Evolutionary conservation across 2,113 vertebrate genomes (phyloP).

Genomic region (Hylia prasina): DNA sequence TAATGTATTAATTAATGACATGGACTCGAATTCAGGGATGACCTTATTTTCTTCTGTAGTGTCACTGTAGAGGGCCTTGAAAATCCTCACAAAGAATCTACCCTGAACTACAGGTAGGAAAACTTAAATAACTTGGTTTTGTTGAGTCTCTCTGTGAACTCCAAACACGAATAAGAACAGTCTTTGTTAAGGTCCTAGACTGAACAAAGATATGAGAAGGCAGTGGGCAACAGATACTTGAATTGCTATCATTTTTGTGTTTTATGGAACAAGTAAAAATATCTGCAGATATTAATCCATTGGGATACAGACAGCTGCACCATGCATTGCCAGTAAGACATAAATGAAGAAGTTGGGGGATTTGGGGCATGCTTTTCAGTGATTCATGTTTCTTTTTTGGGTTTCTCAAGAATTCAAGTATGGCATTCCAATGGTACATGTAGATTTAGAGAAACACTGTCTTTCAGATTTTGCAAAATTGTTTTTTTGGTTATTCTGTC

Average conservation of each 20-base stretch:
- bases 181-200: background rate
- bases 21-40: background rate
- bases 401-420: background rate
- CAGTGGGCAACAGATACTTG: background rate
- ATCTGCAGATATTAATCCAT: background rate
- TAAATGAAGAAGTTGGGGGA: background rate
- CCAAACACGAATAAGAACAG: background rate
- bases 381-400: background rate
- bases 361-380: background rate
- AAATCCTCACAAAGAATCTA: background rate
- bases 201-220: background rate
- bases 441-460: background rate
- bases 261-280: constrained; percentile 33
- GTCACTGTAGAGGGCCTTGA: background rate
- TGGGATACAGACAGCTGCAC: background rate
- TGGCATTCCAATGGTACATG: background rate
- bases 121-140: background rate
- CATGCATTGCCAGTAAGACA: background rate
- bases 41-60: background rate
- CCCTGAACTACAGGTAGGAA: background rate
- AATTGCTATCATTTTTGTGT: constrained; percentile 17
- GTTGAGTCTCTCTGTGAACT: background rate
- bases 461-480: background rate
- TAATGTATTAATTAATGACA: background rate
- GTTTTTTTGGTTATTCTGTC: background rate